Conservation (phyloP, 2,113 vertebrate species). For the Salvelinus fontinalis region DNA sequence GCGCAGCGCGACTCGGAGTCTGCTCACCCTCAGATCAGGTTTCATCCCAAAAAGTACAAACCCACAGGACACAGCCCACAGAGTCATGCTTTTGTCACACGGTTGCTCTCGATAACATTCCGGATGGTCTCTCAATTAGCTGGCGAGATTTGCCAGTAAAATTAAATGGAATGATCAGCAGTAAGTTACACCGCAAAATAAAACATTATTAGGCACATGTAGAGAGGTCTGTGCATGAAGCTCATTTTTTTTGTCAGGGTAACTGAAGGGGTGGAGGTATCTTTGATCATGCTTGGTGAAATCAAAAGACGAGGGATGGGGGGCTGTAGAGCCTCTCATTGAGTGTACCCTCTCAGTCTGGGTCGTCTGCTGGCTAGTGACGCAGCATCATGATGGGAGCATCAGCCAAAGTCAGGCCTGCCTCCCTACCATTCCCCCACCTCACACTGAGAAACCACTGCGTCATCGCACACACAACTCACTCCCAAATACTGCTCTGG, state of each 20-base stretch:
- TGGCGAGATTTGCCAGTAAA: background rate
- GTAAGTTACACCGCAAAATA: background rate
- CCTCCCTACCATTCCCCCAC: background rate
- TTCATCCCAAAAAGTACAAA: conserved; percentile 39
- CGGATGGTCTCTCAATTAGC: conserved; percentile 27
- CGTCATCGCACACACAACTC: conserved; percentile 17
- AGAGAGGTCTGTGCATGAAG: background rate
- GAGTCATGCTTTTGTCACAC: conserved; percentile 33
- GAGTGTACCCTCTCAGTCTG: background rate
- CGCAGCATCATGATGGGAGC: conserved; percentile 33
- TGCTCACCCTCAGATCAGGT: conserved; percentile 25
- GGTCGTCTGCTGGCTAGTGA: conserved; percentile 41
- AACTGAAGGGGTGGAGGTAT: background rate
- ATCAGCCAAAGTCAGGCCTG: background rate
- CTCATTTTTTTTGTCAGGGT: no score
- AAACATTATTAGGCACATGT: background rate
- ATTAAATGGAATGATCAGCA: background rate
- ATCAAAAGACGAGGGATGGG: background rate
- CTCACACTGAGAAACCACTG: conserved; percentile 18
- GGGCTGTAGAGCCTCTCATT: background rate
- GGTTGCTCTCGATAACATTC: conserved; percentile 11
- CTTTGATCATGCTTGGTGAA: conserved; percentile 8
- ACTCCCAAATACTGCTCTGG: conserved; percentile 21
- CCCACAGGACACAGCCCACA: conserved; percentile 23
- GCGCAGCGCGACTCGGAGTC: conserved; percentile 7